phyloP scores from a whole-genome alignment of 2,888 invertebrate genomes.

The Chrysolina haemoptera region DNA sequence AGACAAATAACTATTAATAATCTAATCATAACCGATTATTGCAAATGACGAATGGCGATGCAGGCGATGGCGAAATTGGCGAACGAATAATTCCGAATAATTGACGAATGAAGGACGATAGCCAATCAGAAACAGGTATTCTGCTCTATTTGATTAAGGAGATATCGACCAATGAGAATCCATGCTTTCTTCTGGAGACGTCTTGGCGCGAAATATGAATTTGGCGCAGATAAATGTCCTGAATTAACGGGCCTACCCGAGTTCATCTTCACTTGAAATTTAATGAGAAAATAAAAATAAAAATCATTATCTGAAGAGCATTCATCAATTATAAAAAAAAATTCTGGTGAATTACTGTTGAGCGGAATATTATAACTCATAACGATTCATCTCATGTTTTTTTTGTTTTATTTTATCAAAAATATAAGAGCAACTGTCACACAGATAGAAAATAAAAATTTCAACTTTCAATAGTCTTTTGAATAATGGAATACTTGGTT shows the following conservation, averaged over 20 bases:
- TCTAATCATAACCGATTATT: neutral
- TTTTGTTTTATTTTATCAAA: neutral
- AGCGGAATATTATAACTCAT: neutral
- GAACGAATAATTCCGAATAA: neutral
- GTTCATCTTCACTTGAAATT: neutral
- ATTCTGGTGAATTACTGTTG: neutral
- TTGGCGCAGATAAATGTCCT: neutral
- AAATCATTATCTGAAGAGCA: neutral
- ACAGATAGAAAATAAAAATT: neutral
- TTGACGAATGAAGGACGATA: neutral
- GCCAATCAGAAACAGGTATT: neutral
- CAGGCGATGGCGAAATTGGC: no score
- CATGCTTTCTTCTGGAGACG: neutral
- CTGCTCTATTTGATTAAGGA: neutral
- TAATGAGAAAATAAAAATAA: neutral
- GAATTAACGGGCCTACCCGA: neutral
- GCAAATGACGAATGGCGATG: neutral
- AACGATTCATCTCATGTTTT: neutral
- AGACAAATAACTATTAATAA: no score
- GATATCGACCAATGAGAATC: neutral
- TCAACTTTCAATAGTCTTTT: slow-evolving; percentile 1
- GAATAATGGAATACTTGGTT: slow-evolving; percentile 3
- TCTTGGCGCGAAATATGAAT: slow-evolving; percentile 3
- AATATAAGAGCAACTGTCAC: neutral
- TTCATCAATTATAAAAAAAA: neutral